Evolutionary conservation across 2,797 vertebrate genomes (phyloP).

Genomic region (Liparis tanakae): DNA sequence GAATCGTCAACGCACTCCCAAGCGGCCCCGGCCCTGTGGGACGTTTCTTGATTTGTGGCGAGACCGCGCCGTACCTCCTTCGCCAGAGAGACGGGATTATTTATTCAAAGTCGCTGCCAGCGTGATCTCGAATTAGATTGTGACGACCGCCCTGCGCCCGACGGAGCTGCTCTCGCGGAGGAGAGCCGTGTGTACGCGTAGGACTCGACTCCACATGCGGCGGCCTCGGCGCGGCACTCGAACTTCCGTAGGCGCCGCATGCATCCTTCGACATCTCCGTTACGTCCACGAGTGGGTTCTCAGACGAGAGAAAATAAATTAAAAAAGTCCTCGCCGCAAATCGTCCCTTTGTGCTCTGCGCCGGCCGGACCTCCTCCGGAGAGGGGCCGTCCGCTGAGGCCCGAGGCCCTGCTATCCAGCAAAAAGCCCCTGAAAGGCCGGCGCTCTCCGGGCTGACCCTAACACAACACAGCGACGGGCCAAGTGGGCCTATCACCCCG

Average conservation of each 20-base stretch:
- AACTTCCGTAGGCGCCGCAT: conserved; percentile 43
- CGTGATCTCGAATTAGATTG: conserved; percentile 28
- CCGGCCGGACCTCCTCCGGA: conserved; percentile 18
- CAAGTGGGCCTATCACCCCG: conserved; percentile 65
- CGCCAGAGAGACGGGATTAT: conserved; percentile 40
- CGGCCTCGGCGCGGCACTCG: conserved; percentile 39
- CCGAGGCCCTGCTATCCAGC: conserved; percentile 46
- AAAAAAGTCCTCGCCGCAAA: too few species aligned
- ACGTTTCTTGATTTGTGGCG: conserved; percentile 66
- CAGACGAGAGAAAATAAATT: too few species aligned
- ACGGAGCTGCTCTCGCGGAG: background rate
- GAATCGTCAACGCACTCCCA: conserved; percentile 37
- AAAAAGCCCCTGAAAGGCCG: conserved; percentile 24
- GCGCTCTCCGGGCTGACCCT: conserved; percentile 31
- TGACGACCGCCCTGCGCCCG: conserved; percentile 6
- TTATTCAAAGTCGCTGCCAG: conserved; percentile 39
- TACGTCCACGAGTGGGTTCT: conserved; percentile 57
- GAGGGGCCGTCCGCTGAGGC: conserved; percentile 32
- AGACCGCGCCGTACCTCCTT: conserved; percentile 29
- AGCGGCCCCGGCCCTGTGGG: conserved; percentile 42
- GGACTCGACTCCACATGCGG: conserved; percentile 32
- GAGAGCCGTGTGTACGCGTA: background rate
- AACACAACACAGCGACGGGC: conserved; percentile 50
- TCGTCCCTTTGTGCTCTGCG: conserved; percentile 43
- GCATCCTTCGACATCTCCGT: conserved; percentile 54